Base-by-base conservation (phyloP, 2,888 invertebrate genomes). In the Cactoblastis cactorum region DNA sequence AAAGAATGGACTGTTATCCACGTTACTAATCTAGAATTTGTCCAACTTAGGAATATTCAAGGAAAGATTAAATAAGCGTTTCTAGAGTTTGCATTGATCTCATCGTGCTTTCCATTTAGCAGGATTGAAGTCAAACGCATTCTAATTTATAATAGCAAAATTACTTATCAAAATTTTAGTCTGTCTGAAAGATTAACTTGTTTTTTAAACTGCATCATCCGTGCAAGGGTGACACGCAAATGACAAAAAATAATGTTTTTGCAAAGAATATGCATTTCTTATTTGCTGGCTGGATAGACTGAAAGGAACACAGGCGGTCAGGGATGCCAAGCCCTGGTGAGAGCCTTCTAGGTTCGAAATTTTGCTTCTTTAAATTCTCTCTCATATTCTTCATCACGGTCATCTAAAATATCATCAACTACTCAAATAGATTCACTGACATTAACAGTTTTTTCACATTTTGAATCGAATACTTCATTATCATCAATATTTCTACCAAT, bases 321-420 rank as follows among this genome's bases (percentile, higher is more conserved):
- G 89, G 89, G 90, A 90, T 86, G 83, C 90, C 71, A 90, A 87
- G 86, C 90, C 90, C 88, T 90, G 90, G 90, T 90, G 90, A 90
- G 90, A 88, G 83, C 89, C 85, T 80, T 80, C 78, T 89, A 89
- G 88, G 89, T 89, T 89, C 87, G 88, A 75, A 85, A 68, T 86
- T 85, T 86, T 83, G 83, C 86, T 89, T 87, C 74, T 84, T 80
- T 83, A 74, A 77, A 63, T 59, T 63, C 63, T 76, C 67, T 67
- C 69, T 72, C 71, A 68, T 69, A 65, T 74, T 69, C 69, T 66
- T 71, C 68, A 77, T 71, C 73, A 75, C 72, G 59, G 65, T 62
- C 67, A 69, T 64, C 61, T 55, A 57, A 52, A 52, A 59, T 67
- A 67, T 69, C 74, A 71, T 67, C 58, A 54, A 60, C 66, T 73